Conservation (phyloP, 2,797 vertebrate species). For the Euphonia xanthogaster region DNA sequence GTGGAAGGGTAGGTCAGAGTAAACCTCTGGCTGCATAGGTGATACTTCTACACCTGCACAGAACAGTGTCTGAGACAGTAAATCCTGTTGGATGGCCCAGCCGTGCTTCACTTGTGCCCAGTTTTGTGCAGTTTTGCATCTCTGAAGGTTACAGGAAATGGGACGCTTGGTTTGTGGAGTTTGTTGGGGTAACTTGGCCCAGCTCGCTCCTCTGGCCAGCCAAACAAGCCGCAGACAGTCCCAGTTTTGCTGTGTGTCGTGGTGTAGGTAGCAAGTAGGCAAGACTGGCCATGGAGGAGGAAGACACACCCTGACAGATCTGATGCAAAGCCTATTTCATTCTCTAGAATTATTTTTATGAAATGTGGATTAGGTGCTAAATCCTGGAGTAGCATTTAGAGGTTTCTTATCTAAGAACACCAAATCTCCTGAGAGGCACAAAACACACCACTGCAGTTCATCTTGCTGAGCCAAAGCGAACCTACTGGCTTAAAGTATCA, state of each 20-base stretch:
- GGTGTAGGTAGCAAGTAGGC: neutral
- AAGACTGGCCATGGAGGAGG: neutral
- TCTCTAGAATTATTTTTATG: slow-evolving; percentile 10
- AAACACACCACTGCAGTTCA: neutral
- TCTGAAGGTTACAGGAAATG: neutral
- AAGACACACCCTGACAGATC: neutral
- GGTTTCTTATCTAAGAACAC: neutral
- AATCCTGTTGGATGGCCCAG: neutral
- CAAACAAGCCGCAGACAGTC: neutral
- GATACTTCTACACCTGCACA: neutral
- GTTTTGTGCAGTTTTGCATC: neutral
- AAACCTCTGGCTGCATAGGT: neutral
- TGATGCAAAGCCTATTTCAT: slow-evolving; percentile 30
- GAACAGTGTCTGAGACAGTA: neutral
- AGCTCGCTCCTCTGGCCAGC: neutral
- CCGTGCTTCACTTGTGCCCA: neutral
- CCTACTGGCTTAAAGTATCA: neutral
- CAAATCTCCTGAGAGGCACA: neutral
- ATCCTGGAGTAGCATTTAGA: slow-evolving; percentile 17
- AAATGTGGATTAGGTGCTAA: slow-evolving; percentile 16
- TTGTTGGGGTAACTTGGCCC: neutral
- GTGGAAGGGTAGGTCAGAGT: neutral
- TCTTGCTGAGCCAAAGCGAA: neutral
- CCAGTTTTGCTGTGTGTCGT: neutral
- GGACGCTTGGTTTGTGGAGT: neutral